Conservation (phyloP, 2,113 vertebrate species). For the Tinamus guttatus region DNA sequence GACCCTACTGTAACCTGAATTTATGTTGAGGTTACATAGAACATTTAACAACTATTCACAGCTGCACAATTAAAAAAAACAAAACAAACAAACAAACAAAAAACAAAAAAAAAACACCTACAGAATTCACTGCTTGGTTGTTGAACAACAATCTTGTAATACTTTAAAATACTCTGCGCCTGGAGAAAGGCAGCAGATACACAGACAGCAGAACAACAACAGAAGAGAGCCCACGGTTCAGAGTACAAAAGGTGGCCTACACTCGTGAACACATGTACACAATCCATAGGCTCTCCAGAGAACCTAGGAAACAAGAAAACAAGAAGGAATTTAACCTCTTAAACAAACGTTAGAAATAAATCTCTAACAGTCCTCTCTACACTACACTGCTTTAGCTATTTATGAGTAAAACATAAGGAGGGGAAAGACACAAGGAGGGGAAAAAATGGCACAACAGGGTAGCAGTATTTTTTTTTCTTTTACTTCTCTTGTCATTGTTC, state of each 20-base stretch:
- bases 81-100: too few species aligned
- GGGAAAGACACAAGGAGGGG: background rate
- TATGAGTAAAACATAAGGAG: background rate
- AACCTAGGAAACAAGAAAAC: background rate
- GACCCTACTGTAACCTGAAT: background rate
- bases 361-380: background rate
- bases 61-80: background rate
- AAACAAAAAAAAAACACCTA: background rate
- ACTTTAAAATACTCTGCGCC: accelerated
- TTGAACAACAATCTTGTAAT: background rate
- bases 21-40: accelerated
- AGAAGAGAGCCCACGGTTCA: background rate
- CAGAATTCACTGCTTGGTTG: accelerated
- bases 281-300: background rate
- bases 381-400: background rate
- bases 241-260: accelerated
- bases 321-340: background rate
- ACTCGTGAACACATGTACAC: background rate
- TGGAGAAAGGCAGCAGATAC: background rate
- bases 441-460: background rate
- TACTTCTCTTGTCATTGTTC: background rate
- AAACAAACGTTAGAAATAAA: background rate
- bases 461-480: slow-evolving; percentile 18
- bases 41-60: background rate
- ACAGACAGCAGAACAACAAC: background rate